Conservation (phyloP, 1,140 invertebrate genomes). For the Parasteatoda tepidariorum region DNA sequence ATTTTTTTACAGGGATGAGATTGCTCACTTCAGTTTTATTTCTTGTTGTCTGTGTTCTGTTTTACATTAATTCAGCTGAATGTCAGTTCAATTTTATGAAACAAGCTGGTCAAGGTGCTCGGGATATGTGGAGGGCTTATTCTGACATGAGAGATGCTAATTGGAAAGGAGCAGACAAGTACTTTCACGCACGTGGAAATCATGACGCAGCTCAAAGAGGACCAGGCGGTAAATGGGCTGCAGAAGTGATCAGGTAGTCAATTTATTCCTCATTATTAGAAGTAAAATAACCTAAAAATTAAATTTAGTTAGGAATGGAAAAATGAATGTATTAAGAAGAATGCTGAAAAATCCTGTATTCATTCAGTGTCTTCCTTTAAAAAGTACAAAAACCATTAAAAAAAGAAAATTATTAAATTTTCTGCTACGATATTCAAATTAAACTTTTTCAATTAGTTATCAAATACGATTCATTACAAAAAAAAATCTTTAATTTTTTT, state of each 20-base stretch:
- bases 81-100: slow-evolving; percentile 14
- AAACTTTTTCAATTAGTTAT: too few species aligned
- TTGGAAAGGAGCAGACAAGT: slow-evolving; percentile 44
- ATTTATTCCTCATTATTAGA: not conserved
- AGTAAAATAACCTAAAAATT: not conserved
- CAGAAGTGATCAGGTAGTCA: slow-evolving; percentile 39
- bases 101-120: slow-evolving; percentile 9
- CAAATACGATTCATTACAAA: too few species aligned
- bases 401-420: too few species aligned
- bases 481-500: too few species aligned
- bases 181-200: slow-evolving; percentile 44
- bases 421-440: too few species aligned
- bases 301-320: not conserved
- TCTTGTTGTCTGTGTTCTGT: too few species aligned
- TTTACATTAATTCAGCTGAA: not conserved
- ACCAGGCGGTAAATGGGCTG: slow-evolving; percentile 41
- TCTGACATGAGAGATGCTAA: slow-evolving; percentile 46
- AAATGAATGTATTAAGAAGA: not conserved
- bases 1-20: too few species aligned
- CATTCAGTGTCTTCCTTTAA: too few species aligned
- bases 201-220: slow-evolving; percentile 43
- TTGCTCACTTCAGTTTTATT: too few species aligned
- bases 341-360: too few species aligned
- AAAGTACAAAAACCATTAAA: too few species aligned
- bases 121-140: slow-evolving; percentile 43